Evolutionary conservation across 1,140 invertebrate species (phyloP).

Genomic region (Colletes gigas): DNA sequence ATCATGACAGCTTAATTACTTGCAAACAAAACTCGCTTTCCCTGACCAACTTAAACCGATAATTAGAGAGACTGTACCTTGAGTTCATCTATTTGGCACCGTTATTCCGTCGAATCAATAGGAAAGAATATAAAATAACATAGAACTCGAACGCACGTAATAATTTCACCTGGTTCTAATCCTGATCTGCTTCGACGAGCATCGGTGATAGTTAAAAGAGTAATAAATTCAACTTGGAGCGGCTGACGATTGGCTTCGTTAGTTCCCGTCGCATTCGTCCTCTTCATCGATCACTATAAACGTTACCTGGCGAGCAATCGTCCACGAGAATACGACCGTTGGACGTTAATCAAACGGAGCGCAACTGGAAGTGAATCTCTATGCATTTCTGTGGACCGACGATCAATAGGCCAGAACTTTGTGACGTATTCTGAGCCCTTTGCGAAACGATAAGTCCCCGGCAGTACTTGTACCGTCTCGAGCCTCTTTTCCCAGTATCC

Average conservation of each 20-base stretch:
- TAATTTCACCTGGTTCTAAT: not conserved
- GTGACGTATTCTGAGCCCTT: not conserved
- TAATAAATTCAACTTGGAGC: conserved; percentile 29
- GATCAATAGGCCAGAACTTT: conserved; percentile 28
- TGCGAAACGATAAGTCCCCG: not conserved
- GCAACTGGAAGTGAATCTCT: conserved; percentile 3
- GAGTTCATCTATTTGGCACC: conserved; percentile 1
- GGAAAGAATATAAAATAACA: conserved; percentile 12
- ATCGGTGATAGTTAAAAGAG: not conserved
- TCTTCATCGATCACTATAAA: conserved; percentile 16
- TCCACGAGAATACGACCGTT: not conserved
- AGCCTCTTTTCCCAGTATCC: not conserved
- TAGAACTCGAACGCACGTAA: not conserved
- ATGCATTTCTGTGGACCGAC: not conserved
- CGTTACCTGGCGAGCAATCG: not conserved
- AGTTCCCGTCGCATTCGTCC: not conserved
- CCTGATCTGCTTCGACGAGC: not conserved
- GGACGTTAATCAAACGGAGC: conserved; percentile 33
- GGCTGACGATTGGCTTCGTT: conserved; percentile 26
- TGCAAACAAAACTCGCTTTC: conserved; percentile 65
- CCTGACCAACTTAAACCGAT: conserved; percentile 19
- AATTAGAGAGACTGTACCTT: conserved; percentile 42
- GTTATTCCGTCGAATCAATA: not conserved
- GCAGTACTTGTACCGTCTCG: not conserved
- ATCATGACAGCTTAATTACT: conserved; percentile 66